Conservation (phyloP, 2,113 vertebrate genomes). For the Platichthys flesus region DNA sequence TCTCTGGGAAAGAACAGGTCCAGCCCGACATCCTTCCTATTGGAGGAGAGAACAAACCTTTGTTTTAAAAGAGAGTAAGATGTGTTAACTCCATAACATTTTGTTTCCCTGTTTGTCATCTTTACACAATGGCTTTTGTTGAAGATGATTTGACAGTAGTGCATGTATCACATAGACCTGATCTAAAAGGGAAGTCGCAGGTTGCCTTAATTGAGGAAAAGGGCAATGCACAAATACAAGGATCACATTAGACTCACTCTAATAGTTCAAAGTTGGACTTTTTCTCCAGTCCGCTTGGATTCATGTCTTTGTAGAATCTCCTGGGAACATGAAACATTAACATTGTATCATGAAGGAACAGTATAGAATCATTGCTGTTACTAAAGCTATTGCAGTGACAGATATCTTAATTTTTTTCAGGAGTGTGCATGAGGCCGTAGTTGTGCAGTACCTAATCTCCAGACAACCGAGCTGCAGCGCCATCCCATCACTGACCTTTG, state of each 20-base stretch:
- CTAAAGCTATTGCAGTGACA: no score
- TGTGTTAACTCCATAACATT: no score
- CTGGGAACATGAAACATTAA: slow-evolving; percentile 68
- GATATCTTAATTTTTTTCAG: not conserved
- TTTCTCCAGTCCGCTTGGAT: slow-evolving; percentile 91
- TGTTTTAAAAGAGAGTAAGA: no score
- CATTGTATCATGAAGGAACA: no score
- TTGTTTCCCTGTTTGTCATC: no score
- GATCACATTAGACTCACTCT: slow-evolving; percentile 85
- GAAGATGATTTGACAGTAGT: no score
- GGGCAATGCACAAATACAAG: not conserved
- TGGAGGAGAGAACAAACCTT: not conserved
- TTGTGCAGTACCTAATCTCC: slow-evolving; percentile 86
- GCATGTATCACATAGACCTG: no score
- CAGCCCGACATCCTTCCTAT: slow-evolving; percentile 93
- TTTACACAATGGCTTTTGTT: no score
- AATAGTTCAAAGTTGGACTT: slow-evolving; percentile 94
- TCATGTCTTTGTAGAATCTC: slow-evolving; percentile 97
- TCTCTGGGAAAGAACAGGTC: slow-evolving; percentile 93
- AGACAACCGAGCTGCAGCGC: slow-evolving; percentile 94
- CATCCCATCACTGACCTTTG: slow-evolving; percentile 94
- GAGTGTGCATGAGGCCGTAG: not conserved
- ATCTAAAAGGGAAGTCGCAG: no score
- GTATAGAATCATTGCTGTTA: no score
- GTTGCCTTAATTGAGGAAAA: not conserved